Conservation (phyloP, 2,797 vertebrate genomes). For the Denticeps clupeoides region DNA sequence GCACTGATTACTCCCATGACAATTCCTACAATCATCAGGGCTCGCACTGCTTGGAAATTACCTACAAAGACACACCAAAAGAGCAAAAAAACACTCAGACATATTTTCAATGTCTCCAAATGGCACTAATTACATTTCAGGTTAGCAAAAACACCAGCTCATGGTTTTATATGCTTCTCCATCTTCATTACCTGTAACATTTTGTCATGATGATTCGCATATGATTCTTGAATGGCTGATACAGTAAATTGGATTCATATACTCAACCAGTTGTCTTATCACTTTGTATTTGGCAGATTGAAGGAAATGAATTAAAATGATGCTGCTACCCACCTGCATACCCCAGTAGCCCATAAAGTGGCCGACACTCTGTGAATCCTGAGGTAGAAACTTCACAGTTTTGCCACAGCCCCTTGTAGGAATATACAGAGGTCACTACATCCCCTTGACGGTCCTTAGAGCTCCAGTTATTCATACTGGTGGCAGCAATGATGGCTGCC, state of each 20-base stretch:
- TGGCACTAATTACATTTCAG: too few relatives aligned
- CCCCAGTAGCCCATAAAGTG: slow-evolving; percentile 75
- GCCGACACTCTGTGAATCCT: slow-evolving; percentile 74
- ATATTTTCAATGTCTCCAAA: too few relatives aligned
- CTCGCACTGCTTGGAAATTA: slow-evolving; percentile 68
- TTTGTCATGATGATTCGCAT: too few relatives aligned
- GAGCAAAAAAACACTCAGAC: neutral
- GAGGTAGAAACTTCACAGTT: slow-evolving; percentile 73
- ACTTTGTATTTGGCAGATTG: too few relatives aligned
- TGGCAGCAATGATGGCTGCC: slow-evolving; percentile 64
- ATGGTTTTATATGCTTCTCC: too few relatives aligned
- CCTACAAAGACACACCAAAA: slow-evolving; percentile 26
- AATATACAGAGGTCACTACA: slow-evolving; percentile 68
- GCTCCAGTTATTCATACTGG: slow-evolving; percentile 76
- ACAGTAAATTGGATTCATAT: too few relatives aligned
- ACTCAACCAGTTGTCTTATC: too few relatives aligned
- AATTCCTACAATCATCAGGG: slow-evolving; percentile 77
- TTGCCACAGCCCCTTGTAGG: slow-evolving; percentile 81
- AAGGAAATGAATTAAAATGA: too few relatives aligned
- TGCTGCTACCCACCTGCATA: slow-evolving; percentile 70
- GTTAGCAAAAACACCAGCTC: too few relatives aligned
- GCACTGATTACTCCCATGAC: slow-evolving; percentile 63
- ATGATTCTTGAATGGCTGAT: too few relatives aligned
- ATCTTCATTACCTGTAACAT: too few relatives aligned
- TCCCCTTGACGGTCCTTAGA: slow-evolving; percentile 72